Conservation (phyloP, 92 coral and sea anemone genomes). For the Palythoa heliodiscus region DNA sequence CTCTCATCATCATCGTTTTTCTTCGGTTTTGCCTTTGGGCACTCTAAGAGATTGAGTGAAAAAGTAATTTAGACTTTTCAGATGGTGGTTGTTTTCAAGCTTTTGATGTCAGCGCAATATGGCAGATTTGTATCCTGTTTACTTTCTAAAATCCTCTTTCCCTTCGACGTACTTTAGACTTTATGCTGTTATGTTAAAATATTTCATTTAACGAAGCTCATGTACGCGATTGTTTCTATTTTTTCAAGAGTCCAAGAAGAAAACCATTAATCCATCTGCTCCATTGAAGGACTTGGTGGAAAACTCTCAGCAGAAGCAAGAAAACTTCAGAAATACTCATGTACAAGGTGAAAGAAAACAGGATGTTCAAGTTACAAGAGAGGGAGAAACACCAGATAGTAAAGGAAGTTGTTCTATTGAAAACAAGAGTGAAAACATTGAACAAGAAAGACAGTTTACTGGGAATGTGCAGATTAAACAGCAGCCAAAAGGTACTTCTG, state of each 20-base stretch:
- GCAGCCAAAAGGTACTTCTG: conserved; percentile 15
- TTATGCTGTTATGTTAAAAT: no score
- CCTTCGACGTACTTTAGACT: no score
- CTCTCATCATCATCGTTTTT: no score
- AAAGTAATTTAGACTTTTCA: no score
- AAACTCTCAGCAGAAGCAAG: conserved; percentile 16
- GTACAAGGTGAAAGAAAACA: conserved; percentile 9
- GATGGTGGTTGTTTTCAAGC: no score
- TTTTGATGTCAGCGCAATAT: no score
- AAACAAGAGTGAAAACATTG: conserved; percentile 32
- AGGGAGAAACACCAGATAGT: conserved; percentile 6
- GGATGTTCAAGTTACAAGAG: conserved; percentile 11
- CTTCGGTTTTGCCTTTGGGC: no score
- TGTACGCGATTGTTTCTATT: not conserved
- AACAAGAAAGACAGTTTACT: conserved; percentile 20
- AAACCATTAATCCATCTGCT: not conserved
- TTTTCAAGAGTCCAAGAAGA: conserved; percentile 29
- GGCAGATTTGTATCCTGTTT: no score
- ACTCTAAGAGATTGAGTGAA: no score
- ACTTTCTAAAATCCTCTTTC: no score
- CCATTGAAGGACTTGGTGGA: conserved; percentile 15
- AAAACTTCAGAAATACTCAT: not conserved
- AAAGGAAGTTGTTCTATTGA: not conserved
- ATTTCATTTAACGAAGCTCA: no score
- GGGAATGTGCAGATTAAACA: conserved; percentile 3